Base-by-base conservation (phyloP, 2,888 invertebrate genomes). In the Syritta pipiens region DNA sequence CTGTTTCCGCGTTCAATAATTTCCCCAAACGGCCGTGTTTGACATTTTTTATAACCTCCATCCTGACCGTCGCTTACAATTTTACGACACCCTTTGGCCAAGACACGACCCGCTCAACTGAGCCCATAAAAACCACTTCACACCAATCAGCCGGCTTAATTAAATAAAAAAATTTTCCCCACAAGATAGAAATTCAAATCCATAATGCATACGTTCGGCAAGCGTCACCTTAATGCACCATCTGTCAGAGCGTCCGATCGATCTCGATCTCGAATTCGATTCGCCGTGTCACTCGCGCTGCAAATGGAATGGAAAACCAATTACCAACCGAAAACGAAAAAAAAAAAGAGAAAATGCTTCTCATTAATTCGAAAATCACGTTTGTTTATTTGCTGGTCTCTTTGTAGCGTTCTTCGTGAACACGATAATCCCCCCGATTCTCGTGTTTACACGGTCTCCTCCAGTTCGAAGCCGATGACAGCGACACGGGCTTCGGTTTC, bases 291-390 rank as follows among this genome's bases (percentile, higher is more conserved):
- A n/a, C 28, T 22, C n/a, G 28, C 19, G 6, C 6, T n/a, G 19
- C 49, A 67, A 72, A 62, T 57, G 42, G 37, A 62, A 62, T 49
- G 60, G 57, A 62, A 79, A 74, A n/a, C 67, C 79, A 74, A 79
- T 79, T 72, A 72, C 48, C 10, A 24, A 30, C 6, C 17, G 20
- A 72, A 72, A 55, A 62, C 20, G 46, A n/a, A n/a, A n/a, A 14
- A 28, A 40, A 53, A 55, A 65, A 72, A 72, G 68, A 74, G 74
- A 79, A 74, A 79, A 67, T 57, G 30, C 10, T 44, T 40, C 72
- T 79, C 74, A 79, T 74, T 79, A 79, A 79, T 68, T 79, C 74
- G 62, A 26, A 62, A 74, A 79, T 79, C 79, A 79, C 74, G 79
- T 79, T 79, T 51, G 32, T 44, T 37, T 46, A 28, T 57, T 20